Conservation (phyloP, 2,888 invertebrate species). For the Athripsodes cinereus region DNA sequence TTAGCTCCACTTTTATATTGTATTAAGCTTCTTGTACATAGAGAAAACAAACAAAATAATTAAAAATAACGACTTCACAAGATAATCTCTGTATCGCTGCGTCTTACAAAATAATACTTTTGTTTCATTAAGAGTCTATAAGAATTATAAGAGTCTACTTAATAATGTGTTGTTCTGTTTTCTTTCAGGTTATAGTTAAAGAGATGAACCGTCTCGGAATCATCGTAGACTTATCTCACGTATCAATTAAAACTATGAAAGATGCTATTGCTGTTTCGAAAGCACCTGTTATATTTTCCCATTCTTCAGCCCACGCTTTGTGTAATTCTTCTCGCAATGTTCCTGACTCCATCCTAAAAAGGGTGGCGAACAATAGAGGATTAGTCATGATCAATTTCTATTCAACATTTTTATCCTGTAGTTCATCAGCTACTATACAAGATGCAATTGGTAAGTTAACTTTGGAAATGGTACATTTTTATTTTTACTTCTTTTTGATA, state of each 20-base stretch:
- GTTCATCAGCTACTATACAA: slow-evolving; percentile 65
- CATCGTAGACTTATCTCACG: slow-evolving; percentile 80
- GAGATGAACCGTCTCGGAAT: slow-evolving; percentile 89
- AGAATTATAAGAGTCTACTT: no score
- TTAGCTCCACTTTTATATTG: no score
- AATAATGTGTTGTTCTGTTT: slow-evolving; percentile 12
- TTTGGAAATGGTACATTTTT: no score
- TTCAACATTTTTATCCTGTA: slow-evolving; percentile 69
- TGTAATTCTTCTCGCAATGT: slow-evolving; percentile 80
- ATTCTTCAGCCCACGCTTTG: slow-evolving; percentile 73
- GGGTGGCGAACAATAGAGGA: slow-evolving; percentile 71
- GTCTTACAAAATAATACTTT: no score
- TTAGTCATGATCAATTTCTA: slow-evolving; percentile 86
- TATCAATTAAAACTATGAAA: slow-evolving; percentile 73
- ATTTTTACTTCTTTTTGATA: no score
- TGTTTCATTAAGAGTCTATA: no score
- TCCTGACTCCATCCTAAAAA: slow-evolving; percentile 66
- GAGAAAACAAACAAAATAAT: no score
- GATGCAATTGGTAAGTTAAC: slow-evolving; percentile 77
- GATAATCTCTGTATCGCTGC: no score
- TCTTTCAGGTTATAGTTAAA: slow-evolving; percentile 63
- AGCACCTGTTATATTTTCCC: slow-evolving; percentile 82
- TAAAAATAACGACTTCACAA: no score
- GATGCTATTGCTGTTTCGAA: slow-evolving; percentile 69
- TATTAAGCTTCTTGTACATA: no score